Percentiles rank a stretch among this genome's conserved stretches.
Conservation (phyloP, 2,888 invertebrate species). For the Plebejus argus region DNA sequence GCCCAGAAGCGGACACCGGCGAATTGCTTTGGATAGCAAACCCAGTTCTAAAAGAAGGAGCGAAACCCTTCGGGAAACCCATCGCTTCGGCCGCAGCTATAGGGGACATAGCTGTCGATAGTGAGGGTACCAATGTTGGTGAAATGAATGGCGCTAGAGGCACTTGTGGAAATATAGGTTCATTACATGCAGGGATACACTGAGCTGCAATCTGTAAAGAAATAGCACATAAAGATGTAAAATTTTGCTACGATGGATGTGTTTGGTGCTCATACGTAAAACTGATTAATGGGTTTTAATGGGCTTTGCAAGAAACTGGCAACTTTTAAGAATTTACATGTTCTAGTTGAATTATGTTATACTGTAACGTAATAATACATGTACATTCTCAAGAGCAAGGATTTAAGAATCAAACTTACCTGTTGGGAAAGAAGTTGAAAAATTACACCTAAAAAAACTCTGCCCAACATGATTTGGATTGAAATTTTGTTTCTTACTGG, state of each 20-base stretch:
- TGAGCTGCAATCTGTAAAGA: neutral
- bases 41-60: conserved; percentile 18
- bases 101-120: neutral
- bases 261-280: too few species aligned
- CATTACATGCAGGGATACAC: neutral
- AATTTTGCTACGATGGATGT: too few species aligned
- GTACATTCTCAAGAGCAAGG: too few species aligned
- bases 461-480: neutral
- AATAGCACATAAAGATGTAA: neutral
- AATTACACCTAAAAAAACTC: neutral
- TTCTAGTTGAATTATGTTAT: too few species aligned
- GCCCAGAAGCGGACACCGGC: conserved; percentile 46
- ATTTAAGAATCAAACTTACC: neutral
- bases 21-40: conserved; percentile 46
- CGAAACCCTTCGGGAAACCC: conserved; percentile 9
- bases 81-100: conserved; percentile 16
- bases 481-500: neutral
- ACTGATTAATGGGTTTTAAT: too few species aligned
- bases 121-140: neutral
- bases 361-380: too few species aligned
- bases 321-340: too few species aligned
- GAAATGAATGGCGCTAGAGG: neutral
- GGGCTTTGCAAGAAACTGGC: too few species aligned
- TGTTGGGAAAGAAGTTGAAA: neutral
- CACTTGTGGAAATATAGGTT: neutral